Evolutionary conservation across 2,797 vertebrate genomes (phyloP), one percentile per base, ranked within the genome.

Genomic region (Urophycis tenuis): DNA sequence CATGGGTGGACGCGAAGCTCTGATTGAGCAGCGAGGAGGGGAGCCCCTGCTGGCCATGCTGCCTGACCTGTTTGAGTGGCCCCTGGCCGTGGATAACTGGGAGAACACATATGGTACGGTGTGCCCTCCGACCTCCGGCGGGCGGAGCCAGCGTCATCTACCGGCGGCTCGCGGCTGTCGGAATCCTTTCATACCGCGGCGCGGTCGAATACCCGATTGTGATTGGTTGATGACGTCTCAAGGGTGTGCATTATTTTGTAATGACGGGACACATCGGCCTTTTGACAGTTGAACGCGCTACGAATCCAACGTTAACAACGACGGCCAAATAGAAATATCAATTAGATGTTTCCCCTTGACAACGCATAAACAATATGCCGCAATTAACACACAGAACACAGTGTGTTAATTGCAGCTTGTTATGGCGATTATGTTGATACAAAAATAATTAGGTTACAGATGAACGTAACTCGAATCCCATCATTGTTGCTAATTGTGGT

Each of bases 31-130:
- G 77, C 93, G 94, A 92, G 94, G 94, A 5, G 96, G 96, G 19
- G 8, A 0, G 1, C 96, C 97, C 83, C 86, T 99, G 31, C 91
- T 98, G 1, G 77, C 72, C 15, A 91, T 96, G 84, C 83, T 99
- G 83, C 86, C 91, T 39, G 85, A 92, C 30, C 73, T 97, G 69
- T 93, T 91, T 69, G 96, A 96, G 8, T 99, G 97, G 97, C 97
- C 97, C 69, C 93, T 98, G 32, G 95, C 95, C 36, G 88, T 91
- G 78, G 90, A 93, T 41, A 75, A 93, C 88, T 99, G 97, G 96
- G 92, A 98, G 2, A 11, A 78, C 72, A 70, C 12, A 9, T 93
- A 94, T 7, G 95, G 97, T 99, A 89, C 11, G 75, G 22, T 67
- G 77, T 69, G 60, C 41, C 75, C 0, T 78, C 78, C 72, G 60